phyloP scores from a whole-genome alignment of 2,797 vertebrate species.

The Cyclura pinguis region DNA sequence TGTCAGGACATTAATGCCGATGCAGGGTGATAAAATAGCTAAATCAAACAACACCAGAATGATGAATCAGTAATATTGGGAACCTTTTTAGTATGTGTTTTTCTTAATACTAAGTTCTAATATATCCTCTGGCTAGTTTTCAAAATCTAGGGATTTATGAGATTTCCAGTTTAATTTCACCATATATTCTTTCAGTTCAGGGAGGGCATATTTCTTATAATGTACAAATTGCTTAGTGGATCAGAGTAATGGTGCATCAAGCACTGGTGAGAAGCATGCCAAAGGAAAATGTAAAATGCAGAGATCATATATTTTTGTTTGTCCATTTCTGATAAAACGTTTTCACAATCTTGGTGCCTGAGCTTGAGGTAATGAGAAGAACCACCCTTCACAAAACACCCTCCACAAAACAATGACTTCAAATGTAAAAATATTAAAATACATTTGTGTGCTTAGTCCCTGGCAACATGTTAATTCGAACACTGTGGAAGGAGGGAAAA shows the following conservation, averaged over 20 bases:
- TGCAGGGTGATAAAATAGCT: not conserved
- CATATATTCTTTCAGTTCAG: not conserved
- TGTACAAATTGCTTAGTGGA: slow-evolving; percentile 1
- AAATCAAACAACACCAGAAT: not conserved
- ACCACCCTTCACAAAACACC: not conserved
- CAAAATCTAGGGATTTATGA: not conserved
- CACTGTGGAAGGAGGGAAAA: too few relatives aligned
- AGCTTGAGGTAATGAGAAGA: not conserved
- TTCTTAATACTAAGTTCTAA: not conserved
- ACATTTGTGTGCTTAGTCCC: not conserved
- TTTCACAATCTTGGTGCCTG: not conserved
- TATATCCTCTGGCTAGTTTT: not conserved
- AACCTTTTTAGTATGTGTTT: not conserved
- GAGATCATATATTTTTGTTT: slow-evolving; percentile 8
- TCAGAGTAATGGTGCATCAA: slow-evolving; percentile 4
- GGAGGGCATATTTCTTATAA: not conserved
- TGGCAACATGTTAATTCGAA: too few relatives aligned
- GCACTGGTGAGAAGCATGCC: not conserved
- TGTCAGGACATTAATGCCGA: not conserved
- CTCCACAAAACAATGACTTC: not conserved
- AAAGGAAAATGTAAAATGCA: not conserved
- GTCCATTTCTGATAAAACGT: not conserved
- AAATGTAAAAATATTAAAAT: not conserved
- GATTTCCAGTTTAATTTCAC: not conserved
- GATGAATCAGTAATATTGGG: not conserved